Evolutionary conservation across 2,888 invertebrate genomes (phyloP), one percentile per base, ranked within the genome.

Genomic region (Bellardia bayeri): DNA sequence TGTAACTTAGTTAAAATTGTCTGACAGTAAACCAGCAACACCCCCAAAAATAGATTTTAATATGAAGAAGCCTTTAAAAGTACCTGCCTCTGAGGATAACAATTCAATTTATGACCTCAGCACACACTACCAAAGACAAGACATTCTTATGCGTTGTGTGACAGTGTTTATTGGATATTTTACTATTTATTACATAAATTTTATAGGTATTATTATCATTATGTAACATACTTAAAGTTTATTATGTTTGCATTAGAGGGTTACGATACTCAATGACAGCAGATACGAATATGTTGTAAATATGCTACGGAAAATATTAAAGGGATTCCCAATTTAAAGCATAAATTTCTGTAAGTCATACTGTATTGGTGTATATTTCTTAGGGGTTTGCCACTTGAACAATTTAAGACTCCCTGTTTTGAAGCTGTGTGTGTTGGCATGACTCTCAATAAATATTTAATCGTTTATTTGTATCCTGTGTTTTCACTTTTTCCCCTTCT

Each of bases 171-270:
- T 42, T 40, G 42, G 68, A 33, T 13, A 71, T 71, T 71, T 71
- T 16, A 51, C 37, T 71, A 71, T 71, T 71, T 71, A 14, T 69
- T 49, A 33, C 68, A 69, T 30, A 49, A 69, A 49, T 49, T 30
- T 68, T 14, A 49, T 68, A n/a, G 9, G 40, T 68, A 68, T n/a
- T 49, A 45, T 49, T 68, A 42, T 64, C 16, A 37, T 64, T 13
- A 69, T 69, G 30, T 33, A 37, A 51, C 33, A 69, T n/a, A 33
- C 33, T 51, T 71, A 71, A 69, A 69, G 49, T 49, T 51, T 54
- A 71, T 71, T 71, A 71, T 51, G 33, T 71, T 71, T 71, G 37
- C 69, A 71, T 71, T 71, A 54, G n/a, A 54, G 16, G n/a, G 69
- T 54, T 71, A 71, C n/a, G 54, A 71, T 37, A 54, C 54, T 51